phyloP scores from a whole-genome alignment of 2,888 invertebrate genomes.

The Prostheceraeus crozeri region DNA sequence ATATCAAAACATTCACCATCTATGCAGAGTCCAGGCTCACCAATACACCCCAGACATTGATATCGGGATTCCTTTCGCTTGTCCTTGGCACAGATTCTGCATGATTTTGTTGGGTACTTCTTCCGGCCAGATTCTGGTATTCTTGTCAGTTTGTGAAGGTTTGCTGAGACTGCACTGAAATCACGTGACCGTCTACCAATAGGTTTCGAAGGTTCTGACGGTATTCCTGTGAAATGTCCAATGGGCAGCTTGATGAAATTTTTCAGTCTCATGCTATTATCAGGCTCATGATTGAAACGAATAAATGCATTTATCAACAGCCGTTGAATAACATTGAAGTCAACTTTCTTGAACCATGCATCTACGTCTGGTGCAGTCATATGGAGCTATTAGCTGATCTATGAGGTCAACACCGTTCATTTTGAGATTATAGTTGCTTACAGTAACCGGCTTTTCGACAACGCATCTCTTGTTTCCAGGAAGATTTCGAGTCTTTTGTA shows the following conservation, averaged over 20 bases:
- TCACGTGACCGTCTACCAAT: not conserved
- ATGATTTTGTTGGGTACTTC: slow-evolving; percentile 2
- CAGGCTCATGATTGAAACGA: not conserved
- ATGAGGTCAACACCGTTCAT: not conserved
- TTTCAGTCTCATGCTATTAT: not conserved
- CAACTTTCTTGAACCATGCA: slow-evolving; percentile 18
- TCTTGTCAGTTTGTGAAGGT: too few relatives aligned
- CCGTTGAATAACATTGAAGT: not conserved
- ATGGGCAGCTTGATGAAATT: not conserved
- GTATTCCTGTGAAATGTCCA: not conserved
- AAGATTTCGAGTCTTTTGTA: not conserved
- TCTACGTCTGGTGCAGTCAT: not conserved
- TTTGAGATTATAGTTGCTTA: not conserved
- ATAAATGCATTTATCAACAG: not conserved
- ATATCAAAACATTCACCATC: not conserved
- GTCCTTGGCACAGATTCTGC: not conserved
- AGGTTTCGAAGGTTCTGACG: slow-evolving; percentile 1
- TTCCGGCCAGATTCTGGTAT: not conserved
- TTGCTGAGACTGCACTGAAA: too few relatives aligned
- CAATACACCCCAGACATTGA: not conserved
- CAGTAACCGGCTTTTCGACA: not conserved
- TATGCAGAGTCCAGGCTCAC: not conserved
- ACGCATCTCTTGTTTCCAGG: not conserved
- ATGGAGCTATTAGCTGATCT: not conserved
- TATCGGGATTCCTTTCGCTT: slow-evolving; percentile 8